Evolutionary conservation across 2,113 vertebrate species (phyloP), one percentile per base, ranked within the genome.

Genomic region (Cepphus grylle): DNA sequence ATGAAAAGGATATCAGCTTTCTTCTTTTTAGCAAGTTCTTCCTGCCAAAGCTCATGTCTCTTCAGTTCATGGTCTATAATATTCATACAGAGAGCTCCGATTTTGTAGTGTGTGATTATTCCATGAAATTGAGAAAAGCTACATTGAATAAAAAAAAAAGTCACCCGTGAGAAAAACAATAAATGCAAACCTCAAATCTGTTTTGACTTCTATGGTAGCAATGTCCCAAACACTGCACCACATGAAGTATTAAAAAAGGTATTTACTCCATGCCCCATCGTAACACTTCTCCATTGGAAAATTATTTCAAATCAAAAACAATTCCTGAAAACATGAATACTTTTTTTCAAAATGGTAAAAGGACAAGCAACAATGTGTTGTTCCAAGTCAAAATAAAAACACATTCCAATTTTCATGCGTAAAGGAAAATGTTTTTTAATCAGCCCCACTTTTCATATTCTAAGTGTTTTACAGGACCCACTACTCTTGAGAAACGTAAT

Each of bases 21-120:
- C 96, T 99, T 99, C 97, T 99, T 99, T 97, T 99, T 99, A 97
- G 98, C 98, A 83, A 99, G 98, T 90, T 99, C 99, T 47, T 99
- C 99, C 91, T 99, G 99, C 99, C 99, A 99, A 87, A 99, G 98
- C 86, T 99, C 98, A 20, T 98, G 99, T 93, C 99, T 98, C 98
- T 99, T 99, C 97, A 99, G 98, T 88, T 99, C 99, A 76, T 99
- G 99, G 92, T 99, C 99, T 69, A 99, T 99, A 83, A 99, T 99
- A 96, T 98, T 99, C 99, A 99, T 99, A 91, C 99, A 99, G 4
- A 99, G 98, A 53, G 99, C 99, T 88, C 99, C 99, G 43, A 99
- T 99, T 98, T 99, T 99, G 92, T 99, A 99, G 88, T 99, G 99
- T 42, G 99, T 99, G 94, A 99, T 99, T 86, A 99, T 98, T 73